Evolutionary conservation across 2,113 vertebrate species (phyloP).

Genomic region (Phodopus roborovskii): DNA sequence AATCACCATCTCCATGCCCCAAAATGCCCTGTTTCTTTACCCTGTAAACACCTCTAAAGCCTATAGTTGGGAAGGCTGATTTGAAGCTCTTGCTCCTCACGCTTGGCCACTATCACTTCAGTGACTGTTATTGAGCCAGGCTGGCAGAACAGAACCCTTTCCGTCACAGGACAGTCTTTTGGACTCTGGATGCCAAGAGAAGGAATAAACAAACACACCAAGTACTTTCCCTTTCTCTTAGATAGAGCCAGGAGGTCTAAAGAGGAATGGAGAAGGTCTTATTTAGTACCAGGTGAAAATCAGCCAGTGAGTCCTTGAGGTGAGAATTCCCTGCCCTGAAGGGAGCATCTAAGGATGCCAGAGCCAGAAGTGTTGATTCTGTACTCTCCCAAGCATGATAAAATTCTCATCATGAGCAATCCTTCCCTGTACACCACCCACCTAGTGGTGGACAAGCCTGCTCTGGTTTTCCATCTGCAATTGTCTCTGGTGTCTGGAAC

Average conservation of each 20-base stretch:
- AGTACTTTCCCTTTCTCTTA: slow-evolving; percentile 54
- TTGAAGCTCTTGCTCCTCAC: neutral
- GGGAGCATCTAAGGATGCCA: slow-evolving; percentile 57
- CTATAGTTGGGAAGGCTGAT: neutral
- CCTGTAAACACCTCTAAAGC: neutral
- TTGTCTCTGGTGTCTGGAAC: neutral
- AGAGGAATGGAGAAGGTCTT: slow-evolving; percentile 11
- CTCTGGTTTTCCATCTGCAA: neutral
- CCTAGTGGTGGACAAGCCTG: slow-evolving; percentile 8
- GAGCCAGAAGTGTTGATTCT: slow-evolving; percentile 57
- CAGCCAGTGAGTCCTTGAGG: neutral
- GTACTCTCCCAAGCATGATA: slow-evolving; percentile 7
- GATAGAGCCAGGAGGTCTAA: slow-evolving; percentile 71
- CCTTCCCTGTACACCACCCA: neutral
- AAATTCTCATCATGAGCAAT: neutral
- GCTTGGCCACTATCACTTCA: neutral
- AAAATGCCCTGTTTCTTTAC: neutral
- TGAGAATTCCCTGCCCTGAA: slow-evolving; percentile 15
- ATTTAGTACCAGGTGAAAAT: slow-evolving; percentile 16
- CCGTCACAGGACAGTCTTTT: neutral
- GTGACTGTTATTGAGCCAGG: neutral
- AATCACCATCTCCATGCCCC: neutral
- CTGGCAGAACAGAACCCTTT: neutral
- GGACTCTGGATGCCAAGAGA: slow-evolving; percentile 30
- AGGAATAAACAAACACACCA: slow-evolving; percentile 54